Base-by-base conservation (phyloP, 2,113 vertebrate genomes). In the Vulpes lagopus region DNA sequence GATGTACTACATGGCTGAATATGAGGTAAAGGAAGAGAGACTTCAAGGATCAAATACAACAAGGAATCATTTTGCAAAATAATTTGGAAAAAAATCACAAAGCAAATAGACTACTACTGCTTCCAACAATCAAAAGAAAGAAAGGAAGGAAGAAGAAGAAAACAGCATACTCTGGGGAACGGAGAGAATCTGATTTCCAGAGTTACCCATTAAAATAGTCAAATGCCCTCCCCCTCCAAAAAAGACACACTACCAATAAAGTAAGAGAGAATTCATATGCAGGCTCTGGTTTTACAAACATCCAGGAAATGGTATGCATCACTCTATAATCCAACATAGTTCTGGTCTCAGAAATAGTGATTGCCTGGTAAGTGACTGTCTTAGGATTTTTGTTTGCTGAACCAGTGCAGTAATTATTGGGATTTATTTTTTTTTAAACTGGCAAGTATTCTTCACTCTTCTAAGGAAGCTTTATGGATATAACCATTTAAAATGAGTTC, bases 321-420 rank as follows among this genome's bases (percentile, higher is more conserved):
- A 32, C 38, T 84, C 25, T 83, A 3, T 53, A 59, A 65, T 91
- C 38, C 32, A 79, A 43, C 17, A 23, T 16, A 64, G n/a, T 78
- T 86, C 73, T 88, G 25, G 0, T 93, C 81, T 96, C 38, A 55
- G 83, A 11, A 55, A 55, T 55, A 55, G 2, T 55, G 55, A 55
- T 55, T 55, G 55, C 15, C 55, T 55, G 15, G 43, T 57, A 90
- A 74, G 19, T 62, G 43, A 89, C 80, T 81, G 19, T 30, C 35
- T 84, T 93, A 51, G 4, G 53, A 38, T 80, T 95, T 95, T 73
- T 55, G n/a, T 94, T 95, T 94, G 16, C 76, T 84, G 67, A 95
- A 38, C 64, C 20, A 80, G 11, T 83, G 2, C n/a, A 20, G 23
- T 83, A 43, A 87, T 76, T 83, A 25, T 30, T 82, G 51, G 71